Evolutionary conservation across 1,140 invertebrate genomes (phyloP).

Genomic region (Pseudobourletiella spinata): DNA sequence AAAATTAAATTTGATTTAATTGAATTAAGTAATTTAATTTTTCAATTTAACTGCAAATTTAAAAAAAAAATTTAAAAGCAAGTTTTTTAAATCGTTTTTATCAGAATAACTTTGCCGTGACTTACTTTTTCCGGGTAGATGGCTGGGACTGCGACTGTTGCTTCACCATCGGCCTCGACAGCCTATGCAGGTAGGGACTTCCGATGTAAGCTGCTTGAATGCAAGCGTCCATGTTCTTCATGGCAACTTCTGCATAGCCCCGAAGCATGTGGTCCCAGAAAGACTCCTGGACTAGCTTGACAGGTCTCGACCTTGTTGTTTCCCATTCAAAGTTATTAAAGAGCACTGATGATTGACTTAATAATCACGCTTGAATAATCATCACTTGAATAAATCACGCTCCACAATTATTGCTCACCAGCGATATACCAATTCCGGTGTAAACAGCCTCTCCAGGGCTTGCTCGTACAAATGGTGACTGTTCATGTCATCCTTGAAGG

Average conservation of each 20-base stretch:
- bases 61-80: no score
- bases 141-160: no score
- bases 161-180: slow-evolving; percentile 11
- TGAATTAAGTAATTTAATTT: neutral
- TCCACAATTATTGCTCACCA: slow-evolving; percentile 12
- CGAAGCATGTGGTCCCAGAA: slow-evolving; percentile 16
- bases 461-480: slow-evolving; percentile 25
- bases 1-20: neutral
- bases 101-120: no score
- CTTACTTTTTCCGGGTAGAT: no score
- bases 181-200: slow-evolving; percentile 18
- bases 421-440: slow-evolving; percentile 21
- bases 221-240: slow-evolving; percentile 25
- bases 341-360: neutral
- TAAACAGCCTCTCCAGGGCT: slow-evolving; percentile 22
- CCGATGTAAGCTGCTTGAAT: slow-evolving; percentile 25
- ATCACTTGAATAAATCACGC: neutral
- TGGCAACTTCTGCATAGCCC: slow-evolving; percentile 3
- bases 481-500: slow-evolving; percentile 17
- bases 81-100: no score
- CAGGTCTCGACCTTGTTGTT: slow-evolving; percentile 6
- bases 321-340: no score
- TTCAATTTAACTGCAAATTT: neutral
- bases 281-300: neutral
- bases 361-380: neutral